Evolutionary conservation across 2,113 vertebrate species (phyloP), one percentile per base, ranked within the genome.

Genomic region (Strix aluco): DNA sequence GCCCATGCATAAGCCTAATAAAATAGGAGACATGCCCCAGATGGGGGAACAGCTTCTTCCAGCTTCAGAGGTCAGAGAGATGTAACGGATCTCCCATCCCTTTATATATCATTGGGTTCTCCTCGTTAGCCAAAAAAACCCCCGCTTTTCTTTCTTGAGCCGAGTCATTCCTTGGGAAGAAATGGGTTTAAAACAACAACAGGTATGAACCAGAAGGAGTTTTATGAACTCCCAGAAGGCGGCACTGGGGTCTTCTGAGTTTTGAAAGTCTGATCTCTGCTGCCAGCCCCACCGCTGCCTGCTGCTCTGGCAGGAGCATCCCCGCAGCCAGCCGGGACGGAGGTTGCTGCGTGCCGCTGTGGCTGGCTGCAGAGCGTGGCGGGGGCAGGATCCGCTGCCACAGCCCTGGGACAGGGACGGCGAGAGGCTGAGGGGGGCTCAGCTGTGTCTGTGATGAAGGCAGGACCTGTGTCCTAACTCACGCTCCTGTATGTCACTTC

Each of bases 281-380:
- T 59, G 57, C 32, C 16, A 61, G 59, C 3, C 17, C n/a, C 47
- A 52, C 20, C 0, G 13, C 34, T 26, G 8, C 0, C 0, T n/a
- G 16, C 85, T 51, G 32, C 51, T 66, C 42, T 44, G 51, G 49
- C 49, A 17, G 44, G 49, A 90, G 11, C 34, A 47, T 32, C 36
- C 26, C 54, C 1, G 1, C 15, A 21, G 25, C 54, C 36, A 74
- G 2, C n/a, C 0, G 2, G 59, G 21, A 55, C 1, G 2, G 51
- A 62, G 36, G 21, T 7, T 18, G 20, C 40, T 57, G 29, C 1
- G 5, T 44, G 46, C 52, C 57, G 49, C 17, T 2, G 13, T 10
- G 44, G 26, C 16, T 1, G 5, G 18, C 38, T 74, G 54, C 44
- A 49, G 51, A 75, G 47, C 4, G 2, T 34, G 25, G 10, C 0